phyloP scores from a whole-genome alignment of 1,140 invertebrate genomes.

The Glomeris maerens region DNA sequence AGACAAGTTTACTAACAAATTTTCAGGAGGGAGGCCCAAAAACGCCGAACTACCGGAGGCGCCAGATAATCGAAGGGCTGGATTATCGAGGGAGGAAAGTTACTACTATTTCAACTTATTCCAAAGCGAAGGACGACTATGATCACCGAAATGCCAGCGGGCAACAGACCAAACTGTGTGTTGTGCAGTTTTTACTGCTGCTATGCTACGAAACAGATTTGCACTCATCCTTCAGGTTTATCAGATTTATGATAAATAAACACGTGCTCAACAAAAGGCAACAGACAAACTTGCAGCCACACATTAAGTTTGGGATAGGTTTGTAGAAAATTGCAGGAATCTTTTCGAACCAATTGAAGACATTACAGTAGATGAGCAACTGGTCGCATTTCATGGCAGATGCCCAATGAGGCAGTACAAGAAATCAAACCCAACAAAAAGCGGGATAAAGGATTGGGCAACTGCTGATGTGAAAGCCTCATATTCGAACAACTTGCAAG shows the following conservation, averaged over 20 bases:
- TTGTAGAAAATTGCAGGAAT: constrained; percentile 1
- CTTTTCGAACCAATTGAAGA: background rate
- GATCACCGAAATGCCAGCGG: too few species aligned
- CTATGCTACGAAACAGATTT: too few species aligned
- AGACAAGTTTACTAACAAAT: too few species aligned
- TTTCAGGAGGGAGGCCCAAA: too few species aligned
- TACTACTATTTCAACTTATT: too few species aligned
- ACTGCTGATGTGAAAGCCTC: constrained; percentile 12
- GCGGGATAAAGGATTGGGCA: constrained; percentile 24
- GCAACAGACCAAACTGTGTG: too few species aligned
- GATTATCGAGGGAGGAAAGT: too few species aligned
- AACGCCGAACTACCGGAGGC: too few species aligned
- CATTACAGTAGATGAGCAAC: constrained; percentile 9
- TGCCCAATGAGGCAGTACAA: constrained; percentile 14
- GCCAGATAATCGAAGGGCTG: too few species aligned
- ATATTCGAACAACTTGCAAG: constrained; percentile 13
- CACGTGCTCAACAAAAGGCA: background rate
- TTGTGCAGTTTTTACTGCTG: too few species aligned
- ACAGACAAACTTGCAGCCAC: constrained; percentile 8
- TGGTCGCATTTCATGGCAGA: constrained; percentile 6
- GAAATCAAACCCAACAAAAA: constrained; percentile 22
- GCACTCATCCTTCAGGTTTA: too few species aligned
- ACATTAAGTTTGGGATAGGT: background rate
- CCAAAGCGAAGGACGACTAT: too few species aligned
- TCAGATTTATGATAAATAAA: constrained; percentile 7